Evolutionary conservation across 2,113 vertebrate genomes (phyloP).

Genomic region (Ophthalmolycus amberensis): DNA sequence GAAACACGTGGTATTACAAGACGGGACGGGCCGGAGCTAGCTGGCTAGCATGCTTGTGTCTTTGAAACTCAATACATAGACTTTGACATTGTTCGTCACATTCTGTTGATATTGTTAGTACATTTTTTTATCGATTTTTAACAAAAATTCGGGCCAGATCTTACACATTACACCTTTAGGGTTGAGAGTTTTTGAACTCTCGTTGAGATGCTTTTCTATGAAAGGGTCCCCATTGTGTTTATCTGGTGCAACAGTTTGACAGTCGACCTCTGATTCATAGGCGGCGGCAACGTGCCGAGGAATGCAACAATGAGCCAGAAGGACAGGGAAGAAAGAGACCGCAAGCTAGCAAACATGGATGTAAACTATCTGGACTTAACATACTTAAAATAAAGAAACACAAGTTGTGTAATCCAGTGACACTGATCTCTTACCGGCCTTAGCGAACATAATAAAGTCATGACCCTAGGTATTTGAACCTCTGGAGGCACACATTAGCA

Average conservation of each 20-base stretch:
- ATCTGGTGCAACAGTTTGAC: not conserved
- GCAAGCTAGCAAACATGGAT: not conserved
- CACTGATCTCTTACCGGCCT: not conserved
- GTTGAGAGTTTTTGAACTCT: not conserved
- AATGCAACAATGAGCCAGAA: not conserved
- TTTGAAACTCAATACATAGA: no score
- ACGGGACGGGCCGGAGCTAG: no score
- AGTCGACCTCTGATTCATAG: not conserved
- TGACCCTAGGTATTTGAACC: not conserved
- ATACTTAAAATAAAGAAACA: not conserved
- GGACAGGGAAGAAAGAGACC: not conserved
- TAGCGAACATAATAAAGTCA: not conserved
- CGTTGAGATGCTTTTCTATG: not conserved
- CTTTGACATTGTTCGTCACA: no score
- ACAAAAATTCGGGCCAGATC: no score
- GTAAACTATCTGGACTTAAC: not conserved
- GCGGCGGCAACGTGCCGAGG: no score
- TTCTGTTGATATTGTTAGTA: no score
- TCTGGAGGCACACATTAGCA: constrained; percentile 28
- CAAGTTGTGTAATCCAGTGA: not conserved
- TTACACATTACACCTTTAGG: not conserved
- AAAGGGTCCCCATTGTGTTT: not conserved
- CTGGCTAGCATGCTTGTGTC: no score
- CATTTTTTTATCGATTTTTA: no score
- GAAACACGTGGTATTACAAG: no score